Percentiles rank a stretch among this genome's conserved stretches.
Evolutionary conservation across 2,888 invertebrate genomes (phyloP).

Genomic region (Hymenopus coronatus): DNA sequence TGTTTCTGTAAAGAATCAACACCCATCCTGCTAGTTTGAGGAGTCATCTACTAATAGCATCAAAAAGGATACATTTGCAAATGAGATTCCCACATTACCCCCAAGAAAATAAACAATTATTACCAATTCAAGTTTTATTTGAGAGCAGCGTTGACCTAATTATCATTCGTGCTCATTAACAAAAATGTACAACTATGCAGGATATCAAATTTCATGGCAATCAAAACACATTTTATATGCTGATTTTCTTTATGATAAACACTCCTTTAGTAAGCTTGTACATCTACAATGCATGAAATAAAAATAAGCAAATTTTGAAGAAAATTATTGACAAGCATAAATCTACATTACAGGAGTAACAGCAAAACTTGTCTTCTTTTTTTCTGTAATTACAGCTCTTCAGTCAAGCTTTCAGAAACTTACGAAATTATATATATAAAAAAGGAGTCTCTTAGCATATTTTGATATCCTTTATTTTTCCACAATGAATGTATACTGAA

Average conservation of each 20-base stretch:
- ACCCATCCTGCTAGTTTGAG: too few species aligned
- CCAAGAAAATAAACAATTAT: not conserved
- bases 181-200: not conserved
- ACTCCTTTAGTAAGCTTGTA: not conserved
- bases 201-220: not conserved
- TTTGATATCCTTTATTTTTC: not conserved
- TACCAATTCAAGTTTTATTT: not conserved
- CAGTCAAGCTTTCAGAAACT: not conserved
- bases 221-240: not conserved
- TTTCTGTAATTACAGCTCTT: not conserved
- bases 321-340: not conserved
- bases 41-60: too few species aligned
- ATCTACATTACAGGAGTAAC: not conserved
- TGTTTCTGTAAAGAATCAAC: too few species aligned
- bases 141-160: not conserved
- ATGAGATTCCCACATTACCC: too few species aligned
- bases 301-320: not conserved
- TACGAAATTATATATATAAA: not conserved
- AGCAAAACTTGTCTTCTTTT: not conserved
- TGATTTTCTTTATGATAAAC: not conserved
- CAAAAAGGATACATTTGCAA: too few species aligned
- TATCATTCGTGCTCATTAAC: not conserved
- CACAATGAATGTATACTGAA: not conserved
- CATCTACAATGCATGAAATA: not conserved
- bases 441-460: not conserved